Evolutionary conservation across 2,888 invertebrate species (phyloP), one percentile per base, ranked within the genome.

Genomic region (Netelia fuscicornis): DNA sequence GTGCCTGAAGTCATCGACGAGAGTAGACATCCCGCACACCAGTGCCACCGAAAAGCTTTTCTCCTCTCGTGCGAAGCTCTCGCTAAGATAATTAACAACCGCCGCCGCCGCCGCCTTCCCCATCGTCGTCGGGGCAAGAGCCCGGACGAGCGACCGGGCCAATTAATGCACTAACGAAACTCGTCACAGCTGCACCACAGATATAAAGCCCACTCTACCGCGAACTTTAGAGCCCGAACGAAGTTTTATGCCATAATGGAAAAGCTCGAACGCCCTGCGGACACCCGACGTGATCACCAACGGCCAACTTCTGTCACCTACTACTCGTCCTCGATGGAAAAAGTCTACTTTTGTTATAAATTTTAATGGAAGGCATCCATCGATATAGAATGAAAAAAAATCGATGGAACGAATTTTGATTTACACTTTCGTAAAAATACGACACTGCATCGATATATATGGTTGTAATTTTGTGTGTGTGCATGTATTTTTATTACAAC

Each of bases 171-270:
- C 74, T 62, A 78, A 30, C 72, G n/a, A 48, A 56, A 64, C 72
- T 67, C 76, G 68, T 56, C 81, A 67, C 81, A 81, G 68, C 80
- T 75, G 37, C 75, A 74, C 37, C 77, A 20, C 58, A 44, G 37
- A 23, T 17, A 54, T 37, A 54, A 56, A 56, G 58, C 23, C 44
- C 62, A 52, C 67, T 48, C 42, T 52, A 74, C 78, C 52, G 13
- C 77, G 48, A 84, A 84, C 81, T 84, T 84, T 77, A 58, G 23
- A 74, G 64, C 77, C 77, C 52, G 74, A 77, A 30, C 77, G 23
- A 80, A 81, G 56, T 84, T 84, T 81, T 81, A 60, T 70, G 42
- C 72, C 77, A 77, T 84, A 84, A 84, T 84, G 77, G 77, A 84
- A 81, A 81, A 67, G 68, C 81, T 30, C 67, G 54, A 6, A 62